Conservation (phyloP, 2,797 vertebrate genomes). For the Poeciliopsis turneri region DNA sequence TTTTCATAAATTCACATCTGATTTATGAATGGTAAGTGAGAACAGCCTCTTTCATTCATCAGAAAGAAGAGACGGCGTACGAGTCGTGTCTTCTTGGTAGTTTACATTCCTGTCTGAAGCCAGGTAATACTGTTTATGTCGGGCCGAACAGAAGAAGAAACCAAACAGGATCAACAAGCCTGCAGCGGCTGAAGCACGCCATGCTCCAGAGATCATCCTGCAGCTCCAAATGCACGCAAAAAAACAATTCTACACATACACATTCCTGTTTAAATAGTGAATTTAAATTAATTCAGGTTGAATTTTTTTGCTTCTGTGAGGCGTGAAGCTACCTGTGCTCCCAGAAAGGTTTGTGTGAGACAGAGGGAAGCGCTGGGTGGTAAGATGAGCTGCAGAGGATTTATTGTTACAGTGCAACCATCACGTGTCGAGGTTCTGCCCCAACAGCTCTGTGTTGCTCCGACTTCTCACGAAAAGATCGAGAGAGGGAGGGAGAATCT, state of each 20-base stretch:
- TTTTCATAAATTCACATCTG: slow-evolving; percentile 27
- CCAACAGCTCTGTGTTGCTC: slow-evolving; percentile 67
- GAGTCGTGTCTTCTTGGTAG: slow-evolving; percentile 56
- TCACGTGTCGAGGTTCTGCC: slow-evolving; percentile 72
- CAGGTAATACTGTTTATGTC: slow-evolving; percentile 65
- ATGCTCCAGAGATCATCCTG: slow-evolving; percentile 29
- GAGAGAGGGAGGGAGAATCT: slow-evolving; percentile 56
- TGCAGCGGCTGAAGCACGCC: slow-evolving; percentile 58
- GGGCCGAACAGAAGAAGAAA: slow-evolving; percentile 64
- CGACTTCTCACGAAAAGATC: slow-evolving; percentile 77
- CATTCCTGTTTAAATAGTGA: not conserved
- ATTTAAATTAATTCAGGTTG: not conserved
- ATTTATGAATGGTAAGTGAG: slow-evolving; percentile 79
- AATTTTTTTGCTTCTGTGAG: not conserved
- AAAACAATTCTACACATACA: not conserved
- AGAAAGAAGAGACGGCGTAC: slow-evolving; percentile 12
- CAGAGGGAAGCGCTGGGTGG: slow-evolving; percentile 34
- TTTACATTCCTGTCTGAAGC: slow-evolving; percentile 80
- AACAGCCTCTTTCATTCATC: slow-evolving; percentile 73
- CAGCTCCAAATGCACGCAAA: not conserved
- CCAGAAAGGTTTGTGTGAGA: not conserved
- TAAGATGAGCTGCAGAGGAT: slow-evolving; percentile 70
- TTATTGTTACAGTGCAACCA: slow-evolving; percentile 73
- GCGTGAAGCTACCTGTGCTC: slow-evolving; percentile 3
- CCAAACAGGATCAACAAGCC: slow-evolving; percentile 79